Evolutionary conservation across 2,888 invertebrate species (phyloP).

Genomic region (Aethes cnicana): DNA sequence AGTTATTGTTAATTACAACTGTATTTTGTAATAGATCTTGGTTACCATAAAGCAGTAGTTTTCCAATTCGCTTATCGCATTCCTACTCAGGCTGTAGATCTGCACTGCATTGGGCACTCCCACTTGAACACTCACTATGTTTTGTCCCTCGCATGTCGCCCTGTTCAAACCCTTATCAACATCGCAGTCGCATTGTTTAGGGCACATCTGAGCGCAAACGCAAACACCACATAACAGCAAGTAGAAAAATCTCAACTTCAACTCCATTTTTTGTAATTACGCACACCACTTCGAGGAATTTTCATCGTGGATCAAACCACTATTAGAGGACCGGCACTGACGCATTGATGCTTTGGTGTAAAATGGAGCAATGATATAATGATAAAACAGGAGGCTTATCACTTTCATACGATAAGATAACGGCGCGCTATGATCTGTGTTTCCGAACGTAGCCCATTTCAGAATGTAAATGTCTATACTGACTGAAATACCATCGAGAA

Average conservation of each 20-base stretch:
- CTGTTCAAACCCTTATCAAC: conserved; percentile 72
- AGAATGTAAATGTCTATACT: background rate
- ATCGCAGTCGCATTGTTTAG: conserved; percentile 81
- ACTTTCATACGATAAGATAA: conserved; percentile 60
- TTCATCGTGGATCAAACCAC: conserved; percentile 54
- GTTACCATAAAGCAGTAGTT: conserved; percentile 84
- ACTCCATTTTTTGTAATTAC: conserved; percentile 55
- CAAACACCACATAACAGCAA: conserved; percentile 37
- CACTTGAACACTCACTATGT: conserved; percentile 81
- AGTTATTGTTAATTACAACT: background rate
- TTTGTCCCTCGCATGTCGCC: conserved; percentile 80
- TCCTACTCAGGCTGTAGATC: conserved; percentile 83
- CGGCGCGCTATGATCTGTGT: conserved; percentile 41
- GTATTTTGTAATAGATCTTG: background rate
- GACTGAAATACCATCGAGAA: background rate
- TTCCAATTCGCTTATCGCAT: conserved; percentile 83
- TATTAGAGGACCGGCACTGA: conserved; percentile 44
- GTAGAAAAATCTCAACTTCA: conserved; percentile 44
- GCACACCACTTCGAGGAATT: conserved; percentile 38
- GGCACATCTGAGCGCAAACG: conserved; percentile 62
- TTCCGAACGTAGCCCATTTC: conserved; percentile 22
- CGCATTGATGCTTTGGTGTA: conserved; percentile 46
- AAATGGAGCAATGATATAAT: conserved; percentile 62
- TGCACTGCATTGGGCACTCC: conserved; percentile 83
- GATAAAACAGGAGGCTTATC: conserved; percentile 63